phyloP scores from a whole-genome alignment of 1,140 invertebrate genomes.

The Drosophila asahinai region DNA sequence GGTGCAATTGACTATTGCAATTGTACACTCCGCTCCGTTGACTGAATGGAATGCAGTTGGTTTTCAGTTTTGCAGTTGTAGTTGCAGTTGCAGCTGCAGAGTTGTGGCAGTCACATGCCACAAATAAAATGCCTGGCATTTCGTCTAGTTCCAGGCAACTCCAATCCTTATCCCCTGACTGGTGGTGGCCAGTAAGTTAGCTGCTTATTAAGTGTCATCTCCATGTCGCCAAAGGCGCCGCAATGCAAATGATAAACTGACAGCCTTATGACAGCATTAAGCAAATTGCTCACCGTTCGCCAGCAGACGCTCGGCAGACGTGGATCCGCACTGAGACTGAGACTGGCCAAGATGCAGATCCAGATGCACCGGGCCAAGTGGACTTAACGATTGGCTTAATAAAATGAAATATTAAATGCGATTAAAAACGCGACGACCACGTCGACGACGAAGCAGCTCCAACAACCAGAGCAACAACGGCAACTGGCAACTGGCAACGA shows the following conservation, averaged over 20 bases:
- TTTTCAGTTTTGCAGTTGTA: slow-evolving; percentile 34
- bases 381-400: slow-evolving; percentile 76
- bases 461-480: slow-evolving; percentile 17
- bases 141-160: slow-evolving; percentile 22
- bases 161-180: not conserved
- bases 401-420: slow-evolving; percentile 84
- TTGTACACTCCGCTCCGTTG: slow-evolving; percentile 30
- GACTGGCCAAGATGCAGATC: slow-evolving; percentile 17
- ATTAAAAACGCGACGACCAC: slow-evolving; percentile 66
- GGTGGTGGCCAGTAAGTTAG: slow-evolving; percentile 35
- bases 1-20: slow-evolving; percentile 69
- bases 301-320: slow-evolving; percentile 72
- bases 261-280: slow-evolving; percentile 82
- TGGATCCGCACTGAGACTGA: not conserved
- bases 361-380: slow-evolving; percentile 23
- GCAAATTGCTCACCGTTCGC: slow-evolving; percentile 66
- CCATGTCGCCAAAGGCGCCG: slow-evolving; percentile 74
- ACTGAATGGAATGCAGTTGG: slow-evolving; percentile 51
- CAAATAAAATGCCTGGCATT: slow-evolving; percentile 67
- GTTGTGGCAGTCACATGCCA: slow-evolving; percentile 63
- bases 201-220: slow-evolving; percentile 73
- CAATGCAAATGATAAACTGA: slow-evolving; percentile 81
- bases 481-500: slow-evolving; percentile 15
- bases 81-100: slow-evolving; percentile 36
- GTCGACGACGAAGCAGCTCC: slow-evolving; percentile 21